Base-by-base conservation (phyloP, 1,140 invertebrate species). In the Aphis craccivora region DNA sequence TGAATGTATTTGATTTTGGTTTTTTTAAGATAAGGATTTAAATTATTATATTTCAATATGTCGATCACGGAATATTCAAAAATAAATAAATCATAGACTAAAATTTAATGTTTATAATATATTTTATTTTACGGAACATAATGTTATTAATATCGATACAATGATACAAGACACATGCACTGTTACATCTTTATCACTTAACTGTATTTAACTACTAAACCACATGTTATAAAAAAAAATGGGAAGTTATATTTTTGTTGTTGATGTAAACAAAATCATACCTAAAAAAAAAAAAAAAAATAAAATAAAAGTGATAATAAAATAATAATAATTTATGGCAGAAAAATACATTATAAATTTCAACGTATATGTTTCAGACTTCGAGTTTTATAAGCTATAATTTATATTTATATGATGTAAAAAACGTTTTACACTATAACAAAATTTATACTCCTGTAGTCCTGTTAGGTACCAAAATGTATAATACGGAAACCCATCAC, bases 241-340 rank as follows among this genome's bases (percentile, higher is more conserved):
- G 1, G 20, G 8, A 83, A 18, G 22, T 83, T 40, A 35, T 40
- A 83, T 83, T 23, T 40, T 3, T 83, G 22, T 83, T 40, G 22
- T 83, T 23, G 2, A 40, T 37, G 81, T 83, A 83, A 83, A 83
- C 37, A 83, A 83, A 83, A 83, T 40, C n/a, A 83, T 83, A 23
- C 37, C 81, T 40, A 40, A 11, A 83, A 83, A 83, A 37, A 40
- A 83, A n/a, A 2, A 23, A 83, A 37, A 83, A 81, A 20, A 60
- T 60, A 60, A 60, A 60, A 60, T 81, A 81, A 81, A 81, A 67
- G 30, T 76, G 30, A 76, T 76, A 35, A 2, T 76, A 76, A 83
- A 83, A 83, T 83, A 83, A 83, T 40, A 83, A 83, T 83, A 83
- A 83, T 83, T 83, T 83, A 83, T 76, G 60, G 14, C 14, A 76